Conservation (phyloP, 2,888 invertebrate species). For the Diaphora mendica region DNA sequence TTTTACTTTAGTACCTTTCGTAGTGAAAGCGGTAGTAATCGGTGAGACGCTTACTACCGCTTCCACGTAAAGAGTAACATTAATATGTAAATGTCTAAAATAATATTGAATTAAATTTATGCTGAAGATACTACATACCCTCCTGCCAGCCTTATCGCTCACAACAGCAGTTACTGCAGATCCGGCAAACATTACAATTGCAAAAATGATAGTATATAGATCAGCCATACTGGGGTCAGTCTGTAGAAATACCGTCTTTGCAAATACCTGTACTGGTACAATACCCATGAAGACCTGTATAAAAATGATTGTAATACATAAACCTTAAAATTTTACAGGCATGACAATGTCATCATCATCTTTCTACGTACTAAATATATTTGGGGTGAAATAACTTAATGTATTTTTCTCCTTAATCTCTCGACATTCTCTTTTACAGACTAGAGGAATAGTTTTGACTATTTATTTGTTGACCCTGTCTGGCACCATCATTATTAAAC, state of each 20-base stretch:
- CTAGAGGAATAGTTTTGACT: no score
- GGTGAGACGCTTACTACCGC: no score
- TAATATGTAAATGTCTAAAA: not conserved
- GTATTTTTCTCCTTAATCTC: no score
- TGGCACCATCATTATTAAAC: no score
- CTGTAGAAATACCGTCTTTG: conserved; percentile 82
- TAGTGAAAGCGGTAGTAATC: no score
- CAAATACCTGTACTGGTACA: conserved; percentile 79
- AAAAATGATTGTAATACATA: not conserved
- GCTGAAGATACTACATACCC: conserved; percentile 61
- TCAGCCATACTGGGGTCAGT: conserved; percentile 83
- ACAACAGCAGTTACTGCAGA: conserved; percentile 74
- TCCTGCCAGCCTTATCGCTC: conserved; percentile 88
- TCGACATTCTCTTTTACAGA: no score
- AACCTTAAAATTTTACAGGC: not conserved
- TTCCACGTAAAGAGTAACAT: not conserved
- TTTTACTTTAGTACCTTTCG: no score
- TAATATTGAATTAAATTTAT: not conserved
- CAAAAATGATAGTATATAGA: conserved; percentile 87
- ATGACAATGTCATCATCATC: no score
- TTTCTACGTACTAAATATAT: no score
- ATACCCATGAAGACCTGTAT: conserved; percentile 81
- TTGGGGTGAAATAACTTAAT: no score
- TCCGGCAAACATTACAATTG: conserved; percentile 83
- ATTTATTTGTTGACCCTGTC: no score